Percentiles rank a stretch among this genome's conserved stretches.
Conservation (phyloP, 92 coral and sea anemone genomes). For the Metridium senile region DNA sequence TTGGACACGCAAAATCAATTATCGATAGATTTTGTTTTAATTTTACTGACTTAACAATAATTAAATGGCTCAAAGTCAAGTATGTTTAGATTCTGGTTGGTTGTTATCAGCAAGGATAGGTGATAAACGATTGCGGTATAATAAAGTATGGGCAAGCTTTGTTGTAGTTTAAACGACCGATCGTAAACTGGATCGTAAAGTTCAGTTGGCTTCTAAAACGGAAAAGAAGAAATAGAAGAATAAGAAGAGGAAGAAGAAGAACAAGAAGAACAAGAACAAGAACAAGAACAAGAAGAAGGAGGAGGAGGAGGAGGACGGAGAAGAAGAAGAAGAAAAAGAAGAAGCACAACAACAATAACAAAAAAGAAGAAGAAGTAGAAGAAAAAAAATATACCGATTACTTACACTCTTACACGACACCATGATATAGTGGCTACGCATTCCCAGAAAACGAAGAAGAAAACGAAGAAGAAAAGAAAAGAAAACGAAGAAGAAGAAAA, state of each 20-base stretch:
- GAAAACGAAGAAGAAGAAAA: not conserved
- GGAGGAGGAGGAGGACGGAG: not conserved
- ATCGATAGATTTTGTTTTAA: not conserved
- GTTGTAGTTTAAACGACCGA: no score
- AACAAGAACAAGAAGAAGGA: not conserved
- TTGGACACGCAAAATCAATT: not conserved
- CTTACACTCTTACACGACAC: not conserved
- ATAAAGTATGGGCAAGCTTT: not conserved
- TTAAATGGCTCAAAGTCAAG: not conserved
- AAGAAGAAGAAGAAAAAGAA: not conserved
- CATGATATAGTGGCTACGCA: no score
- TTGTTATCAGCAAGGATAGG: not conserved
- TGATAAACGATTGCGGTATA: not conserved
- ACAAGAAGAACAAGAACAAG: not conserved
- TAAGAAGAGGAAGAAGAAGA: constrained; percentile 14
- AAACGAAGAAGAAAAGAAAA: not conserved
- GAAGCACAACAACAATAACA: constrained; percentile 3
- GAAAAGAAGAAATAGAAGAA: not conserved
- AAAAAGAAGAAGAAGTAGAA: not conserved
- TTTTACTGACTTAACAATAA: not conserved
- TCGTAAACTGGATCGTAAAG: no score
- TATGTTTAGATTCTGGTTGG: not conserved
- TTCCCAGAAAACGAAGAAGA: not conserved
- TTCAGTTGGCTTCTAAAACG: not conserved
- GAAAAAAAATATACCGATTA: not conserved